These are phyloP conservation scores for Kryphioiulus occultus DNA, from an alignment of 2,888 invertebrate species.

Conservation along the genomic window DNA sequence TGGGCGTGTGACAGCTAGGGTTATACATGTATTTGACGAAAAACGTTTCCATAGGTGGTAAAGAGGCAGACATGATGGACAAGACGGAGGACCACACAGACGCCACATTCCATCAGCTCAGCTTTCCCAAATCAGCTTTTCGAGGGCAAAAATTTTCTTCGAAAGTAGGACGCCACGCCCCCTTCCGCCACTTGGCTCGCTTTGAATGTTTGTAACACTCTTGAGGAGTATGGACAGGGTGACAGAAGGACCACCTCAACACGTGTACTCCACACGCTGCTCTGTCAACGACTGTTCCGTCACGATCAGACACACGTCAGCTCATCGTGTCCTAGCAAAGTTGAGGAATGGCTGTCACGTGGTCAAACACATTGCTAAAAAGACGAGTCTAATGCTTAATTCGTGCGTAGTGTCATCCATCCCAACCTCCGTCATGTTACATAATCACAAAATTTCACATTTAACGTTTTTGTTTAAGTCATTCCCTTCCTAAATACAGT, in stretches of 20 bases:
- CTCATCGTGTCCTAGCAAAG: not conserved
- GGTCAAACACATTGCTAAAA: not conserved
- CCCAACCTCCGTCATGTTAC: no score
- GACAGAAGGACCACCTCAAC: constrained; percentile 23
- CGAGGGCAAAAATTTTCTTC: not conserved
- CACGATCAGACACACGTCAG: not conserved
- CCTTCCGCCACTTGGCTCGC: not conserved
- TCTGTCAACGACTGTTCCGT: constrained; percentile 23
- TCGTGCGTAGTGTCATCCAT: not conserved
- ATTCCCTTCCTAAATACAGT: no score
- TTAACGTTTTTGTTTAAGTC: no score
- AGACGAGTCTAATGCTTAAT: not conserved
- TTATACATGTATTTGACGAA: constrained; percentile 4
- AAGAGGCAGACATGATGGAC: not conserved
- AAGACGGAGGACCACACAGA: not conserved
- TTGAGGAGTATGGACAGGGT: not conserved
- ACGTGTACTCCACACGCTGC: not conserved
- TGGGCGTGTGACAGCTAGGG: not conserved
- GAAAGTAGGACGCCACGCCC: not conserved
- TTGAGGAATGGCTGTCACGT: not conserved
- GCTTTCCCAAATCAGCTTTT: not conserved
- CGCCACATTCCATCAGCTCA: not conserved
- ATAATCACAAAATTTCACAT: no score
- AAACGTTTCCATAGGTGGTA: constrained; percentile 14
- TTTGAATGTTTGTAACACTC: not conserved